Conservation (phyloP, 2,113 vertebrate genomes). For the Motacilla tschutschensis region DNA sequence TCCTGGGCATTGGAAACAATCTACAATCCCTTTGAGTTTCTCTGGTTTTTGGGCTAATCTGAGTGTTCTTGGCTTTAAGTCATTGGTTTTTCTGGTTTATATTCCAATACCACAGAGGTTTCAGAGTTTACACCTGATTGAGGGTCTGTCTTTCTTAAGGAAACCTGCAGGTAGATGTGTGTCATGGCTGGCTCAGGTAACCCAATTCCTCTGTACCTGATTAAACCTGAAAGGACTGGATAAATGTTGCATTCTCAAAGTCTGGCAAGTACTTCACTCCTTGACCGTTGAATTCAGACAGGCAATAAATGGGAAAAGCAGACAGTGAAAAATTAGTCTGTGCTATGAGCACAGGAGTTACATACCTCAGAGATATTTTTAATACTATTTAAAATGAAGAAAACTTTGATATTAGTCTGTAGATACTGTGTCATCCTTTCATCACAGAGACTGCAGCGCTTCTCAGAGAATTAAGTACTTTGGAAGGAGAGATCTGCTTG, state of each 20-base stretch:
- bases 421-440: background rate
- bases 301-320: background rate
- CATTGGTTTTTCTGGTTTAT: background rate
- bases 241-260: background rate
- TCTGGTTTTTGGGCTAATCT: background rate
- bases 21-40: background rate
- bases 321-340: background rate
- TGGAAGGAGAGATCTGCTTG: background rate
- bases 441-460: background rate
- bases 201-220: background rate
- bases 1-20: background rate
- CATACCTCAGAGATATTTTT: background rate
- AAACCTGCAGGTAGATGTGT: background rate
- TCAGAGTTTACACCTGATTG: background rate
- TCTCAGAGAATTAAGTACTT: background rate
- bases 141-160: background rate
- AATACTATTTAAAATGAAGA: background rate
- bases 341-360: background rate
- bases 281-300: background rate
- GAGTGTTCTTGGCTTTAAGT: background rate
- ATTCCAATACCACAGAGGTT: background rate
- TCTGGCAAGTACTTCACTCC: background rate
- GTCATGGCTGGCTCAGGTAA: background rate
- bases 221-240: background rate
- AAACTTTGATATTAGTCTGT: background rate